These are phyloP conservation scores for Nasonia longicornis DNA, from an alignment of 1,140 invertebrate genomes.

Conservation along the genomic window DNA sequence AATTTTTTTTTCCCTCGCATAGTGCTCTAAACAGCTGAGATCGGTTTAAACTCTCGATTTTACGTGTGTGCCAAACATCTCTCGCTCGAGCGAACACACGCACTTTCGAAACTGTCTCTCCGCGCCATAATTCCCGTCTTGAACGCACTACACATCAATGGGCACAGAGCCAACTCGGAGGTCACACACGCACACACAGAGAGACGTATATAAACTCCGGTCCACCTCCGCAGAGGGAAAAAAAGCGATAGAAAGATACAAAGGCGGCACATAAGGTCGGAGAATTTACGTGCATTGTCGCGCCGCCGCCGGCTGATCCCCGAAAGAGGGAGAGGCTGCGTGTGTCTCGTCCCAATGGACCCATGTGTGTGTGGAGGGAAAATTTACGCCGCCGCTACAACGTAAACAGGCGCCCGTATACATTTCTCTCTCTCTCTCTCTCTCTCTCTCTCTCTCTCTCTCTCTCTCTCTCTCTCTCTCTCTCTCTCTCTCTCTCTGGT, in stretches of 20 bases:
- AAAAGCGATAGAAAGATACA: background rate
- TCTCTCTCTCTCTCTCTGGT: background rate
- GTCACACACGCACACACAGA: too few relatives aligned
- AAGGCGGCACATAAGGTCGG: constrained; percentile 33
- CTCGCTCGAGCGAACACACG: too few relatives aligned
- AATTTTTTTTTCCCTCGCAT: too few relatives aligned
- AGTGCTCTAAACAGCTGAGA: too few relatives aligned
- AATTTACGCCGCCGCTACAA: constrained; percentile 55
- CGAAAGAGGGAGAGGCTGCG: background rate
- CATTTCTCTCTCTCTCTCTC: background rate
- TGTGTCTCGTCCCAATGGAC: constrained; percentile 15
- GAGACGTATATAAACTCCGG: background rate
- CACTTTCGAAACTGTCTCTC: too few relatives aligned
- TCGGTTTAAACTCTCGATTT: too few relatives aligned
- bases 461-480: background rate
- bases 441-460: background rate
- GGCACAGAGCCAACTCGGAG: background rate
- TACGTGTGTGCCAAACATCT: too few relatives aligned
- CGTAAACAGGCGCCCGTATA: constrained; percentile 45
- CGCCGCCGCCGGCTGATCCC: constrained; percentile 24
- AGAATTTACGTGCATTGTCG: constrained; percentile 54
- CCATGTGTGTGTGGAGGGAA: constrained; percentile 35
- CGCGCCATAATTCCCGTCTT: background rate
- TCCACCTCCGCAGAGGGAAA: background rate
- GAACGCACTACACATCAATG: background rate